A percentile compares a stretch with the other conserved stretches of the same genome.
phyloP scores from a whole-genome alignment of 2,113 vertebrate species.

The Xiphophorus hellerii region DNA sequence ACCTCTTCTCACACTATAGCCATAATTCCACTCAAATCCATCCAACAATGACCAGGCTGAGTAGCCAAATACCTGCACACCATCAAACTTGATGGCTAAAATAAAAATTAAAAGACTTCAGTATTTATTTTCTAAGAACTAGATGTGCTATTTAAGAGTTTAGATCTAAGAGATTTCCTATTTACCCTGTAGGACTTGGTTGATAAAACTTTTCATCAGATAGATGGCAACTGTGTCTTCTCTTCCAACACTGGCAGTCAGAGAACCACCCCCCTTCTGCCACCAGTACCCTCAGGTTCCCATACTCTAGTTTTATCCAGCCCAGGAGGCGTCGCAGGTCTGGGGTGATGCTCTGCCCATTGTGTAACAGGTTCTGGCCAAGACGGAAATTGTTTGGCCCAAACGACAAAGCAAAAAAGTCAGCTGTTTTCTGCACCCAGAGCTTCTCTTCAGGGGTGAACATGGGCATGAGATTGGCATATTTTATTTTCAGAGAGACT shows the following conservation, averaged over 20 bases:
- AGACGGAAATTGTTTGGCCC: slow-evolving; percentile 90
- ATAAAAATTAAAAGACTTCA: slow-evolving; percentile 4
- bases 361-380: slow-evolving; percentile 72
- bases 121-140: neutral
- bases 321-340: slow-evolving; percentile 85
- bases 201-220: slow-evolving; percentile 92
- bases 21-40: slow-evolving; percentile 94
- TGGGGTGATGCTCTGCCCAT: slow-evolving; percentile 84
- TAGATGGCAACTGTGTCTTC: slow-evolving; percentile 92
- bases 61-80: slow-evolving; percentile 89
- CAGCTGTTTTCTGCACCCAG: slow-evolving; percentile 86
- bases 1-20: slow-evolving; percentile 85
- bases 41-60: slow-evolving; percentile 93
- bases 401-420: slow-evolving; percentile 97
- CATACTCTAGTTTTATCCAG: slow-evolving; percentile 93
- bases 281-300: slow-evolving; percentile 85
- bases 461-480: slow-evolving; percentile 75
- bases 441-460: slow-evolving; percentile 85
- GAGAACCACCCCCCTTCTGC: slow-evolving; percentile 96
- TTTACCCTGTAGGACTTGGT: slow-evolving; percentile 92
- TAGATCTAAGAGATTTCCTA: neutral
- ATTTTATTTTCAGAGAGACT: slow-evolving; percentile 78
- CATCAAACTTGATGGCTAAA: slow-evolving; percentile 86
- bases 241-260: slow-evolving; percentile 82
- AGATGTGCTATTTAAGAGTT: neutral